A percentile compares a stretch with the other conserved stretches of the same genome.
These are phyloP conservation scores for Calyptomena viridis DNA, from an alignment of 2,113 vertebrate species.

Conservation along the genomic window DNA sequence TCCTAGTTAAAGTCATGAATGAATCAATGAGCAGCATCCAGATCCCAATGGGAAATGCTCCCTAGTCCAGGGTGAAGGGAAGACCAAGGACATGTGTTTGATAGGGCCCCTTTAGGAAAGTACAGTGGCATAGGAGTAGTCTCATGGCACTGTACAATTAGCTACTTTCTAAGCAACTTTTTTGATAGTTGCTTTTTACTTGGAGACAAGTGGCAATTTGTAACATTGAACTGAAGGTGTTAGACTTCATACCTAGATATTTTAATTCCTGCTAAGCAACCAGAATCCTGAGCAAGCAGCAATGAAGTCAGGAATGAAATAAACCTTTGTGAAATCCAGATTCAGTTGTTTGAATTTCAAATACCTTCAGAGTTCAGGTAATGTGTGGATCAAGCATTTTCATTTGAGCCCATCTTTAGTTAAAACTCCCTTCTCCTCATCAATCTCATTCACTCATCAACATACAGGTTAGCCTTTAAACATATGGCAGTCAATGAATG, in stretches of 20 bases:
- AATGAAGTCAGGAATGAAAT: constrained; percentile 23
- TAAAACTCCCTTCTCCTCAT: constrained; percentile 38
- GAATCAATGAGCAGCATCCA: background rate
- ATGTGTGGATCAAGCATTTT: background rate
- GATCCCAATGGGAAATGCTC: background rate
- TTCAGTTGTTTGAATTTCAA: constrained; percentile 25
- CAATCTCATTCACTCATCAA: constrained; percentile 55
- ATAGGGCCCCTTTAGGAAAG: background rate
- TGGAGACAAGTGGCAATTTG: background rate
- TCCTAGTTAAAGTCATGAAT: background rate
- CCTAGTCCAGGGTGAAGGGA: background rate
- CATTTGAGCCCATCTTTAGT: constrained; percentile 5
- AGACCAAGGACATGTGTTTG: background rate
- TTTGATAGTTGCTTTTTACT: background rate
- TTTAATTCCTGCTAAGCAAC: background rate
- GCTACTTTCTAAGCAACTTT: background rate
- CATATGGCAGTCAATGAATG: constrained; percentile 75
- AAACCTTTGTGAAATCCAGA: constrained; percentile 35
- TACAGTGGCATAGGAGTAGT: background rate
- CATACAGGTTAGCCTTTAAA: constrained; percentile 68
- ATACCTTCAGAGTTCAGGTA: constrained; percentile 13
- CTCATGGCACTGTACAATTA: background rate
- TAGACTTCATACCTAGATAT: background rate
- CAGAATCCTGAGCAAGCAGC: background rate
- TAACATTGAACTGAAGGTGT: background rate